Evolutionary conservation across 1,140 invertebrate genomes (phyloP).

Genomic region (Sinonovacula constricta): DNA sequence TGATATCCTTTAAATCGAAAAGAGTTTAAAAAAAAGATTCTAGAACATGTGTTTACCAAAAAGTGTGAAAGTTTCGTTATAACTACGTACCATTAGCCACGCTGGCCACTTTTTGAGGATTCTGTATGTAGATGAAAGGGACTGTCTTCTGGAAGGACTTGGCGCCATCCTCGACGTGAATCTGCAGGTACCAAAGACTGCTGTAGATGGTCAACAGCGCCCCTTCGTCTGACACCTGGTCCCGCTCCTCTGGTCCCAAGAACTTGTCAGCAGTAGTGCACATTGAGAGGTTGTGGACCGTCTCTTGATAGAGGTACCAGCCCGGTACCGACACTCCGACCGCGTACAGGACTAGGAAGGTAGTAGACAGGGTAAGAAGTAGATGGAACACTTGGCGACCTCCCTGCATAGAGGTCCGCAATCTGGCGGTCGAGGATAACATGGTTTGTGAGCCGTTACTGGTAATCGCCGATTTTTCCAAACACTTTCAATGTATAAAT

Average conservation of each 20-base stretch:
- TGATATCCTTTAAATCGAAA: no score
- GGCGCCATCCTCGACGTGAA: background rate
- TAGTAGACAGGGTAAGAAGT: constrained; percentile 12
- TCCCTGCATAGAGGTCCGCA: no score
- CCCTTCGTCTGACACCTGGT: background rate
- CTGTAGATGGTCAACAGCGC: background rate
- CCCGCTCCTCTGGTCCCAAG: constrained; percentile 1
- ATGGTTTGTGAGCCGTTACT: no score
- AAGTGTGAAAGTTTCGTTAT: no score
- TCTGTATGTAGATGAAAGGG: constrained; percentile 24
- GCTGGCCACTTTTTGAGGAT: background rate
- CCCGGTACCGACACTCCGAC: constrained; percentile 25
- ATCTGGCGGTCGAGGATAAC: no score
- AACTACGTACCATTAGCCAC: constrained; percentile 24
- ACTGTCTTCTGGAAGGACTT: background rate
- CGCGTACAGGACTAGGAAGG: constrained; percentile 24
- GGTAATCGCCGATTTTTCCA: no score
- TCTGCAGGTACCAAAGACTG: constrained; percentile 35
- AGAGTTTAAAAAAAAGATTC: no score
- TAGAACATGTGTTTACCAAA: no score
- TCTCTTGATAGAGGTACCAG: constrained; percentile 35
- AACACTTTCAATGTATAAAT: no score
- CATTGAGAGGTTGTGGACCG: constrained; percentile 19
- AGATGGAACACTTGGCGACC: constrained; percentile 39
- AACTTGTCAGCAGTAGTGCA: constrained; percentile 25